These are phyloP conservation scores for Nothura maculosa DNA, from an alignment of 2,797 vertebrate genomes.

Conservation along the genomic window DNA sequence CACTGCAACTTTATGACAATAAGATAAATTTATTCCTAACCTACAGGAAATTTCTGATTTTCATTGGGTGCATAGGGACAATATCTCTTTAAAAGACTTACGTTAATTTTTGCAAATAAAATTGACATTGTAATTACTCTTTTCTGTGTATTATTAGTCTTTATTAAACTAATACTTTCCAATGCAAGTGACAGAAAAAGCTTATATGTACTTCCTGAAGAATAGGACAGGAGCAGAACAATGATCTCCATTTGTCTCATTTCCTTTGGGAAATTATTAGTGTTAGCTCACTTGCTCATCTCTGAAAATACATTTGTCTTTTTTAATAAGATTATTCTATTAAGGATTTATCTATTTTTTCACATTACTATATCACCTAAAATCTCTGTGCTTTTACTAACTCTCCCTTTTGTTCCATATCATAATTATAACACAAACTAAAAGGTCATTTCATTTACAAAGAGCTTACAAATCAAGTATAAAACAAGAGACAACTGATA, in stretches of 20 bases:
- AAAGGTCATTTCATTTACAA: slow-evolving; percentile 3
- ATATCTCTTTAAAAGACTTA: background rate
- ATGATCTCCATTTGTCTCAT: background rate
- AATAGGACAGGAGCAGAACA: background rate
- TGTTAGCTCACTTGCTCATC: background rate
- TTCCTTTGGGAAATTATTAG: slow-evolving; percentile 3
- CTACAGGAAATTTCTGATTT: background rate
- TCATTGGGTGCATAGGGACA: background rate
- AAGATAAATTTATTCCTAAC: background rate
- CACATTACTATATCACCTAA: background rate
- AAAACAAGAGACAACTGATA: background rate
- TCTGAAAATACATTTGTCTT: background rate
- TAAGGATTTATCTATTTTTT: background rate
- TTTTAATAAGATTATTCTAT: background rate
- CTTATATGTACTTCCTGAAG: background rate
- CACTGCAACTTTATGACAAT: background rate
- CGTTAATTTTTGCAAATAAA: background rate
- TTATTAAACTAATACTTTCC: background rate
- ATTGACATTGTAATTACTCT: background rate
- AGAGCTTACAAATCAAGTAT: background rate
- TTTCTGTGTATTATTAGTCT: background rate
- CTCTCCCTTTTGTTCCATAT: background rate
- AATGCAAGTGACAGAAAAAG: background rate
- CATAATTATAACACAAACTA: background rate
- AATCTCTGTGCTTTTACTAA: background rate